Base-by-base conservation (phyloP, 2,113 vertebrate species). In the Leuciscus idus region DNA sequence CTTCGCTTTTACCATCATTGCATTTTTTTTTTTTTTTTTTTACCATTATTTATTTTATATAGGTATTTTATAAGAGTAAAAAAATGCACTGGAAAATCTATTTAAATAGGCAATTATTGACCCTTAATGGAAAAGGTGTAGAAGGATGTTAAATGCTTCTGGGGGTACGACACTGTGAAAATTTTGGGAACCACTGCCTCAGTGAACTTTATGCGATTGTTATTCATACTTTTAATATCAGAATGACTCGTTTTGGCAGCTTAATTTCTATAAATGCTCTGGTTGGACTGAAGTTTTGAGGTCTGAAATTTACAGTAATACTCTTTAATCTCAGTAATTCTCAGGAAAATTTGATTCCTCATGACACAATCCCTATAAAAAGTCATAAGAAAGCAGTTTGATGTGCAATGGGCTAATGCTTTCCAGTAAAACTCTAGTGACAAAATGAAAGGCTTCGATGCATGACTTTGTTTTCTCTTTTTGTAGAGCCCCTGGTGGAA, bases 401-500 rank as follows among this genome's bases (percentile, higher is more conserved):
- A 61, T 59, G 21, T 80, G 33, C 15, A 81, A 6, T 7, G 61
- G 13, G 6, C 46, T 68, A 17, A 17, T 21, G 26, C 21, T 15
- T 66, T 33, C 10, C n/a, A 66, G 43, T 50, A 21, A 66, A 66
- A 21, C 79, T 30, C 39, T 30, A 52, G 11, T 66, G n/a, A 66
- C 28, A 12, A 43, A 46, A 81, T 28, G 13, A 43, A 48, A 68
- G 46, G 8, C n/a, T 68, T 30, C 0, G 19, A 4, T 33, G 46
- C 19, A 26, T 68, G 26, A 82, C 43, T 81, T 43, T 68, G 9
- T 82, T 50, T 82, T 70, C 19, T 70, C 80, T 70, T 33, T 68
- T 1, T 82, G 9, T 23, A 68, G 61, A 70, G 15, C 61, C 62
- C 46, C 46, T 12, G 33, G 26, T 7, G 79, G 28, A 64, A 50